Evolutionary conservation across 2,888 invertebrate species (phyloP).

Genomic region (Drosophila yooni): DNA sequence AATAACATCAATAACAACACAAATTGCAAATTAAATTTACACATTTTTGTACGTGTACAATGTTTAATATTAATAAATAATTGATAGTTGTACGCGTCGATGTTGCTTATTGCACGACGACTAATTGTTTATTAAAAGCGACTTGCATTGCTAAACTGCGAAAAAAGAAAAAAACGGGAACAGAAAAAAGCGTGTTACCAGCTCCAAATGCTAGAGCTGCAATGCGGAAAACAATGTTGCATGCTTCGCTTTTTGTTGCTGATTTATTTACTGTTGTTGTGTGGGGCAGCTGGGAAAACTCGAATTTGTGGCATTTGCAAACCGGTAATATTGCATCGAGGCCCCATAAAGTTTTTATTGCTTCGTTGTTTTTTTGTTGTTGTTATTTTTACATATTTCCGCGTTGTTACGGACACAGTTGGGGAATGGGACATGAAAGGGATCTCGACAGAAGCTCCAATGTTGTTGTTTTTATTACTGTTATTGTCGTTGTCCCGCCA

Average conservation of each 20-base stretch:
- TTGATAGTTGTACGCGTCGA: slow-evolving; percentile 23
- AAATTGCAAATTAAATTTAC: slow-evolving; percentile 9
- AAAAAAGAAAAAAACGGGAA: slow-evolving; percentile 20
- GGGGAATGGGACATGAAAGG: slow-evolving; percentile 25
- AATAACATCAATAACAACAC: slow-evolving; percentile 44
- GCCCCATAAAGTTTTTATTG: slow-evolving; percentile 41
- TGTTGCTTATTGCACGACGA: slow-evolving; percentile 57
- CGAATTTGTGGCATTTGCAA: slow-evolving; percentile 70
- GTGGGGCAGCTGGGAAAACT: slow-evolving; percentile 71
- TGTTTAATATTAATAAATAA: slow-evolving; percentile 22
- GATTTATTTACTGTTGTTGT: slow-evolving; percentile 29
- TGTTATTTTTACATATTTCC: slow-evolving; percentile 63
- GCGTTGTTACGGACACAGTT: slow-evolving; percentile 60
- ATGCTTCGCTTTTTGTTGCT: slow-evolving; percentile 41
- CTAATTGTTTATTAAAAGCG: slow-evolving; percentile 74
- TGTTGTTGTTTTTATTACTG: slow-evolving; percentile 20
- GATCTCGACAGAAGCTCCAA: slow-evolving; percentile 33
- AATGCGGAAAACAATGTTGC: slow-evolving; percentile 73
- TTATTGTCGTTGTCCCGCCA: slow-evolving; percentile 10
- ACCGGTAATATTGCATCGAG: slow-evolving; percentile 70
- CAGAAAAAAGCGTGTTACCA: slow-evolving; percentile 66
- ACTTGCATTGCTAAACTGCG: slow-evolving; percentile 52
- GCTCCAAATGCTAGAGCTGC: slow-evolving; percentile 57
- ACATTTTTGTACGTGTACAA: slow-evolving; percentile 20
- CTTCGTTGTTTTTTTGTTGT: slow-evolving; percentile 19